Conservation (phyloP, 1,140 invertebrate genomes). For the Andrena cerasifolii region DNA sequence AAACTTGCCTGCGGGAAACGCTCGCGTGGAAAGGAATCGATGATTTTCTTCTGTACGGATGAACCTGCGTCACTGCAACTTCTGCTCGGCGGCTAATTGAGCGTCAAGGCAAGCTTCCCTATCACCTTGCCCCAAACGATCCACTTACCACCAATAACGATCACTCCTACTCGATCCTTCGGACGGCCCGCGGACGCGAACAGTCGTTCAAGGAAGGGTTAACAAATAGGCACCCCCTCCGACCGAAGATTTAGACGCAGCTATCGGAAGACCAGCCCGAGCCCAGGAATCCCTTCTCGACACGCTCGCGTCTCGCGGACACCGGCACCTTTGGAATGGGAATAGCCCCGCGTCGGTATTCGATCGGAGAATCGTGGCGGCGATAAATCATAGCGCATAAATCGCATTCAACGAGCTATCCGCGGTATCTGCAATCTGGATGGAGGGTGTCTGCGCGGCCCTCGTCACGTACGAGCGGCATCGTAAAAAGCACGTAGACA, state of each 20-base stretch:
- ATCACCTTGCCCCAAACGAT: no score
- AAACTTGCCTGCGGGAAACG: conserved; percentile 18
- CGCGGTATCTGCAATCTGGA: conserved; percentile 4
- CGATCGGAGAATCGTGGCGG: not conserved
- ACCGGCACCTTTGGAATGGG: not conserved
- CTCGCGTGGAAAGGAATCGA: not conserved
- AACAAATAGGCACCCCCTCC: no score
- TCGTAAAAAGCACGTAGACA: conserved; percentile 40
- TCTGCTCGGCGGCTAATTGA: no score
- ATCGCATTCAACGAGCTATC: conserved; percentile 18
- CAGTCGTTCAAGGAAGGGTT: no score
- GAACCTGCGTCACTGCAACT: conserved; percentile 15
- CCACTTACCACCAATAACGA: no score
- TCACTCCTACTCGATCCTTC: no score
- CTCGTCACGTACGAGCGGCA: conserved; percentile 11
- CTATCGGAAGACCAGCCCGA: no score
- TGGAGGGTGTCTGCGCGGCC: conserved; percentile 5
- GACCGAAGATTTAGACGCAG: no score
- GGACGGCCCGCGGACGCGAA: no score
- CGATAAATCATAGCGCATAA: conserved; percentile 11
- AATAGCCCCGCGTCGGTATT: not conserved
- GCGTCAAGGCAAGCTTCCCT: no score
- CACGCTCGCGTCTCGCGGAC: no score
- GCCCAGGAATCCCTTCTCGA: no score
- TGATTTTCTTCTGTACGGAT: not conserved